These are phyloP conservation scores for Elanus axillaris DNA, from an alignment of 2,113 vertebrate species.

Conservation along the genomic window DNA sequence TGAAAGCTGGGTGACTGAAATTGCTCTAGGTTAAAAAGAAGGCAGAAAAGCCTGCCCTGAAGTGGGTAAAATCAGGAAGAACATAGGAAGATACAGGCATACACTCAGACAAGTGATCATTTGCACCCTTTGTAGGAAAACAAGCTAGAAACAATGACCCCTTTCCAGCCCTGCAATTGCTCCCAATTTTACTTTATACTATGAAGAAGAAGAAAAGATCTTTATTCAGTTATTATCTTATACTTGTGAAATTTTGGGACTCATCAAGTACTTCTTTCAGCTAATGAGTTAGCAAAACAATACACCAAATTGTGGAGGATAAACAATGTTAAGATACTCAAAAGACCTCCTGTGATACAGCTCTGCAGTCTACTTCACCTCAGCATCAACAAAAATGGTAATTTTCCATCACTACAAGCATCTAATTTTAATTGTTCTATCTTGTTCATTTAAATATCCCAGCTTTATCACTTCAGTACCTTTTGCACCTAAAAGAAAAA, in stretches of 20 bases:
- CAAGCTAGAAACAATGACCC: neutral
- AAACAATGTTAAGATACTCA: neutral
- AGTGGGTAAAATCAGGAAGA: neutral
- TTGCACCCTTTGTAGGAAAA: neutral
- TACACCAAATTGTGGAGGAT: neutral
- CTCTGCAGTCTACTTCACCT: neutral
- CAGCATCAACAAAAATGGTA: conserved; percentile 43
- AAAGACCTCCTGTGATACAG: neutral
- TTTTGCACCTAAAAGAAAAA: neutral
- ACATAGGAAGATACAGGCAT: neutral
- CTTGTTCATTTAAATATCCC: neutral
- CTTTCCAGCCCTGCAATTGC: neutral
- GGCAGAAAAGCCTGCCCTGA: neutral
- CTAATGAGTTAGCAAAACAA: conserved; percentile 31
- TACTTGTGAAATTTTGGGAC: conserved; percentile 1
- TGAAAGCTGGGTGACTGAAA: neutral
- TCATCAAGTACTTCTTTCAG: conserved; percentile 11
- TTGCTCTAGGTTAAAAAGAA: neutral
- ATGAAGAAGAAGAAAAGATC: neutral
- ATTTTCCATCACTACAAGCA: conserved; percentile 20
- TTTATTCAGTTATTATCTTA: neutral
- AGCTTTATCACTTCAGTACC: neutral
- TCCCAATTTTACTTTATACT: neutral
- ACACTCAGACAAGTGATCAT: neutral
- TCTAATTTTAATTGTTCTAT: conserved; percentile 33